Conservation (phyloP, 1,140 invertebrate species). For the Sycophaga agraensis region DNA sequence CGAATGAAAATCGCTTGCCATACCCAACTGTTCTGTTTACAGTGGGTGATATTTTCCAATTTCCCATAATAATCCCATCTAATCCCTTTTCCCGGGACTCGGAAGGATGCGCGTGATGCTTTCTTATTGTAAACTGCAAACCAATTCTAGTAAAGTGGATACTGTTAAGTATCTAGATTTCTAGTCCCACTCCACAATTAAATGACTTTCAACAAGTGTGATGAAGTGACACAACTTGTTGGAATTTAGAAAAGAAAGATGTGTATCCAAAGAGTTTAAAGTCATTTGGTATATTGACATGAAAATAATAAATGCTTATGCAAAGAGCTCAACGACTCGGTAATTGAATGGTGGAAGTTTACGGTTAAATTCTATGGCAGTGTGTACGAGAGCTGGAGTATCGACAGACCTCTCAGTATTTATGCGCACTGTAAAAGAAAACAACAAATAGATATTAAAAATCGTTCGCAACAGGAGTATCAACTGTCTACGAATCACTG, state of each 20-base stretch:
- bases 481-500: slow-evolving; percentile 22
- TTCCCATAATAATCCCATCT: slow-evolving; percentile 21
- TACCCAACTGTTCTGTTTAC: slow-evolving; percentile 17
- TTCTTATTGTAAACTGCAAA: too few species aligned
- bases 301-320: too few species aligned
- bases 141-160: too few species aligned
- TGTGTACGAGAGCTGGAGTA: slow-evolving; percentile 45
- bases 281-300: too few species aligned
- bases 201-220: too few species aligned
- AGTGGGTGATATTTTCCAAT: slow-evolving; percentile 16
- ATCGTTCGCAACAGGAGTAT: slow-evolving; percentile 29
- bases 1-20: slow-evolving; percentile 45
- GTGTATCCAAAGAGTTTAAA: too few species aligned
- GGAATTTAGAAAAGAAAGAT: too few species aligned
- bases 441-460: neutral
- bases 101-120: too few species aligned
- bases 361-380: neutral
- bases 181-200: too few species aligned
- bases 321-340: neutral
- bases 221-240: too few species aligned
- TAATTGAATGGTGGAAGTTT: too few species aligned
- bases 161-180: too few species aligned
- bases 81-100: slow-evolving; percentile 14
- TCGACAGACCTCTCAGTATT: slow-evolving; percentile 43
- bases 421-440: slow-evolving; percentile 17